Evolutionary conservation across 2,888 invertebrate species (phyloP).

Genomic region (Rotaria sp.): DNA sequence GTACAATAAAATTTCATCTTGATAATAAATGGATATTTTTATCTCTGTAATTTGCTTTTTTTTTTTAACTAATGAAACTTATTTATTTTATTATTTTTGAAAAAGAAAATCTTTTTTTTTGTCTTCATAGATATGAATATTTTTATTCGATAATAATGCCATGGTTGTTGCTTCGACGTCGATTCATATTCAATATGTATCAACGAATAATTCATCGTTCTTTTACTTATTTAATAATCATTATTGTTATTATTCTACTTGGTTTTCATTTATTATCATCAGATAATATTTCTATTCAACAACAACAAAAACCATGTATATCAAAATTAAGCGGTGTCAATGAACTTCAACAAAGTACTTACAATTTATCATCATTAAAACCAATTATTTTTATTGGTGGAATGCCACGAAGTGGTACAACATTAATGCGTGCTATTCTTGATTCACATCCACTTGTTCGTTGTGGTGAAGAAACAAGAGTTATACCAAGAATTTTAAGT

Average conservation of each 20-base stretch:
- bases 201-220: not conserved
- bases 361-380: not conserved
- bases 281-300: not conserved
- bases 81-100: too few relatives aligned
- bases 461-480: conserved; percentile 40
- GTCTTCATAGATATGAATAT: not conserved
- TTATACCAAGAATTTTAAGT: conserved; percentile 38
- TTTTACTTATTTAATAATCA: not conserved
- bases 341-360: too few relatives aligned
- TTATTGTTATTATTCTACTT: not conserved
- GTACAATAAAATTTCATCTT: too few relatives aligned
- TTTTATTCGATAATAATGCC: not conserved
- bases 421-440: conserved; percentile 40
- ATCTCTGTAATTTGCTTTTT: too few relatives aligned
- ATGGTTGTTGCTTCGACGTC: not conserved
- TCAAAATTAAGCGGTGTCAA: too few relatives aligned
- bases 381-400: conserved; percentile 40
- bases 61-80: too few relatives aligned
- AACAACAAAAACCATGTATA: not conserved
- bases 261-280: not conserved
- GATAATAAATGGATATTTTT: too few relatives aligned
- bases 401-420: conserved; percentile 40
- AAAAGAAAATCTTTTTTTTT: too few relatives aligned
- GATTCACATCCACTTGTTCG: conserved; percentile 39
- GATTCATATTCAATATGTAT: not conserved